Conservation (phyloP, 2,888 invertebrate species). For the Trissolcus brochymenae region DNA sequence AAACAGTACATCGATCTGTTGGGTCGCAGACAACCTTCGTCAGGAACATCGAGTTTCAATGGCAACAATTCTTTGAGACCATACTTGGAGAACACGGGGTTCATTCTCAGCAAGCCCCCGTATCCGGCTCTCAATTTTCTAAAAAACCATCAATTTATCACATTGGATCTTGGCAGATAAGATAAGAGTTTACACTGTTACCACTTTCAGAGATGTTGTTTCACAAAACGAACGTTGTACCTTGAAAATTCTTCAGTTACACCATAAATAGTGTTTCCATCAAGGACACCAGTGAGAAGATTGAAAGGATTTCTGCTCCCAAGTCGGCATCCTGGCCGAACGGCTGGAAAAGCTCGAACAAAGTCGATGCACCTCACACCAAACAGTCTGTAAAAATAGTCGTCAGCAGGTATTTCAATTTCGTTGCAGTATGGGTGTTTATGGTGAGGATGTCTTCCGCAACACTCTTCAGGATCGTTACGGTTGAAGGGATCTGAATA, state of each 20-base stretch:
- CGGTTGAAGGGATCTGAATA: conserved; percentile 86
- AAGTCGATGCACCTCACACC: conserved; percentile 93
- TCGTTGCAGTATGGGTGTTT: conserved; percentile 95
- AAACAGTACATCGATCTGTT: conserved; percentile 94
- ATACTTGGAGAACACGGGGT: conserved; percentile 91
- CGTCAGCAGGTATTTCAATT: conserved; percentile 91
- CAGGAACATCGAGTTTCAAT: conserved; percentile 91
- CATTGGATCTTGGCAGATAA: not conserved
- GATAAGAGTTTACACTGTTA: not conserved
- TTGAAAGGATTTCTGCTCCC: conserved; percentile 92
- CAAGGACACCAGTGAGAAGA: conserved; percentile 89
- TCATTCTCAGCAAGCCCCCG: conserved; percentile 90
- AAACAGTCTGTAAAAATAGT: conserved; percentile 91
- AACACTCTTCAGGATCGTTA: conserved; percentile 94
- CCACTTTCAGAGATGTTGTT: not conserved
- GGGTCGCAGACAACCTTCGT: conserved; percentile 93
- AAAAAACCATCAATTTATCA: conserved; percentile 23
- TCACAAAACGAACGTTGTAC: conserved; percentile 72
- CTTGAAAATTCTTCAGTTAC: conserved; percentile 88
- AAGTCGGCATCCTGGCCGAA: conserved; percentile 90
- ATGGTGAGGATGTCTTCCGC: conserved; percentile 86
- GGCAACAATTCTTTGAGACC: conserved; percentile 92
- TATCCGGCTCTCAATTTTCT: conserved; percentile 89
- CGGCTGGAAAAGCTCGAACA: conserved; percentile 91
- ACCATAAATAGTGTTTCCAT: conserved; percentile 94